Conservation (phyloP, 2,113 vertebrate genomes). For the Sterrhoptilus dennistouni region DNA sequence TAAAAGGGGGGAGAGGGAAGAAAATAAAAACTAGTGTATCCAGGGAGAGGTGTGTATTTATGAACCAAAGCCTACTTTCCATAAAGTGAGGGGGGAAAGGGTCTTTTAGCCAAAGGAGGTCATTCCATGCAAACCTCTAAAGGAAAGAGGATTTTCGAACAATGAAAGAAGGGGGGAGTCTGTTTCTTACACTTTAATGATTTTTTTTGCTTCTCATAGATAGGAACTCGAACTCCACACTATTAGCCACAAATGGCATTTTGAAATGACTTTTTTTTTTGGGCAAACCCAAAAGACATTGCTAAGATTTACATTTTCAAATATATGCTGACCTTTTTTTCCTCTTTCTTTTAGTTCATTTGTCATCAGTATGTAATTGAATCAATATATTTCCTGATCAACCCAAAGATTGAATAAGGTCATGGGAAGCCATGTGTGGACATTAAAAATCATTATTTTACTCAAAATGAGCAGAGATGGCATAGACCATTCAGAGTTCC, state of each 20-base stretch:
- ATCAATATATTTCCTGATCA: slow-evolving; percentile 99
- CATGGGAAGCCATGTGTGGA: slow-evolving; percentile 99
- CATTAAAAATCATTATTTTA: slow-evolving; percentile 99
- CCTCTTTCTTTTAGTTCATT: slow-evolving; percentile 91
- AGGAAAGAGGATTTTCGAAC: slow-evolving; percentile 72
- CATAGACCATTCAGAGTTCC: slow-evolving; percentile 93
- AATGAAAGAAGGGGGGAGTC: slow-evolving; percentile 69
- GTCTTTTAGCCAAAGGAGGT: slow-evolving; percentile 15
- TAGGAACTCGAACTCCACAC: slow-evolving; percentile 78
- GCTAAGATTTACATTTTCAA: slow-evolving; percentile 99
- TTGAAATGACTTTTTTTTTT: slow-evolving; percentile 90
- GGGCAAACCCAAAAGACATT: slow-evolving; percentile 93
- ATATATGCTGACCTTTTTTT: slow-evolving; percentile 99
- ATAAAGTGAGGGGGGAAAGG: neutral
- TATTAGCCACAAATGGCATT: slow-evolving; percentile 95
- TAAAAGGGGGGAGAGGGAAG: neutral
- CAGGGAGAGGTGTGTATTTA: neutral
- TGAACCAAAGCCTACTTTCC: neutral
- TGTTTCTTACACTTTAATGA: slow-evolving; percentile 76
- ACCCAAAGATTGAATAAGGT: slow-evolving; percentile 99
- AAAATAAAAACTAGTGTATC: neutral
- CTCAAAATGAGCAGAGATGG: slow-evolving; percentile 96
- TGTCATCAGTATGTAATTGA: slow-evolving; percentile 99
- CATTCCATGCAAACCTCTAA: slow-evolving; percentile 39
- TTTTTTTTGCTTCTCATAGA: slow-evolving; percentile 79